Evolutionary conservation across 1,140 invertebrate genomes (phyloP), one percentile per base, ranked within the genome.

Genomic region (Mercenaria mercenaria): DNA sequence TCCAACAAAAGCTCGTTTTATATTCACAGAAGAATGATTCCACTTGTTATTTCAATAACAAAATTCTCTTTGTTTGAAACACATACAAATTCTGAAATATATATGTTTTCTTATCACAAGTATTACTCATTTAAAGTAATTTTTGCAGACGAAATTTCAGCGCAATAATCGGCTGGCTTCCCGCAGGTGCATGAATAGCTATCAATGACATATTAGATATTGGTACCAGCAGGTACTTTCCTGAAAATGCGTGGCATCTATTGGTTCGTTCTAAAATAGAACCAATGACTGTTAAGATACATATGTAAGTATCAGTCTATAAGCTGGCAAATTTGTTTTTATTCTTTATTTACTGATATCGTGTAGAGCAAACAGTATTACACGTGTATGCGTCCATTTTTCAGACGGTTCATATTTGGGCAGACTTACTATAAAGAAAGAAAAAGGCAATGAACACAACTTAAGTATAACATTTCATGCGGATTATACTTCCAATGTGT

Each of bases 131-230:
- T 37, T 20, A 39, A 37, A 39, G 1, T 37, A 20, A 11, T 20
- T 72, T 72, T 72, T 72, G 34, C 34, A 37, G 67, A 72, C 34
- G 34, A 41, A 34, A 39, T 72, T 72, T 72, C 67, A 72, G 26
- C 67, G 67, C 67, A 29, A 23, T 18, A 13, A 20, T 67, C 10
- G 34, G 18, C 37, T 72, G 32, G 32, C 10, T 72, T 11, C 59
- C 59, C 26, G 67, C 67, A 72, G 37, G 34, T 39, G 67, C 34
- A n/a, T 34, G 13, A 29, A 29, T 4, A 4, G 4, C 34, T 8
- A 72, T 37, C 1, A 72, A 37, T 39, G 67, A 13, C 67, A 72
- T 1, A 1, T 72, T 26, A 10, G 39, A 72, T 72, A 15, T 3
- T 23, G 67, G 67, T 39, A 72, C 67, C 67, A 72, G 67, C 3